These are phyloP conservation scores for Tympanoctomys barrerae DNA, from an alignment of 2,797 vertebrate genomes.

Conservation along the genomic window DNA sequence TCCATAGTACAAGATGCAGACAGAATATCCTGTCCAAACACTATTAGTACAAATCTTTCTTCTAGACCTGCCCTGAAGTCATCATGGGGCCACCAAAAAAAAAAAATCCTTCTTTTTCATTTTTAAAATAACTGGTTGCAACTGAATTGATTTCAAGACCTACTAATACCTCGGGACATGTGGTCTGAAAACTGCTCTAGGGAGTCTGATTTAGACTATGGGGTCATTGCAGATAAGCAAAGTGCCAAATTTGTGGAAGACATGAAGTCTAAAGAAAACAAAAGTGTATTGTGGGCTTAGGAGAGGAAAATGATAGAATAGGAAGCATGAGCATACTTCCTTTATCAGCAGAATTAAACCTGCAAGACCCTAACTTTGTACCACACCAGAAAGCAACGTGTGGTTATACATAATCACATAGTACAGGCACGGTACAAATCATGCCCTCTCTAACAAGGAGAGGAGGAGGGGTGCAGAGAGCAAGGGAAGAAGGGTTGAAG, in stretches of 20 bases:
- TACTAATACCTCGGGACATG: background rate
- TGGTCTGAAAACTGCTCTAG: constrained; percentile 25
- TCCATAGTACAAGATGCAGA: no score
- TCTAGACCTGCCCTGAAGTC: no score
- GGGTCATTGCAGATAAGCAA: background rate
- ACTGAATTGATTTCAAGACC: constrained; percentile 48
- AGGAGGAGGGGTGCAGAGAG: rapidly evolving
- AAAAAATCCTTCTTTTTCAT: background rate
- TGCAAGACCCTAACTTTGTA: background rate
- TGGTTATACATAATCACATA: background rate
- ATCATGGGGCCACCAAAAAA: no score
- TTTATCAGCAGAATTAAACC: constrained; percentile 11
- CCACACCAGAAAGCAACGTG: background rate
- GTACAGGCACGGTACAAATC: background rate
- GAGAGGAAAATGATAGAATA: constrained; percentile 7
- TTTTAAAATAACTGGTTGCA: background rate
- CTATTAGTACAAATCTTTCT: no score
- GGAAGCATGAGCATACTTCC: background rate
- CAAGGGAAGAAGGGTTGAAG: background rate
- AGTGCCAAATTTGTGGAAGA: background rate
- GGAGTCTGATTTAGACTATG: constrained; percentile 1
- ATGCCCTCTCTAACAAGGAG: background rate
- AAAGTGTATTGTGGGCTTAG: background rate
- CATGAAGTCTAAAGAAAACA: background rate
- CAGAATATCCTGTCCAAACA: no score